These are phyloP conservation scores for Neomicropteryx cornuta DNA, from an alignment of 1,140 invertebrate species.

Conservation along the genomic window DNA sequence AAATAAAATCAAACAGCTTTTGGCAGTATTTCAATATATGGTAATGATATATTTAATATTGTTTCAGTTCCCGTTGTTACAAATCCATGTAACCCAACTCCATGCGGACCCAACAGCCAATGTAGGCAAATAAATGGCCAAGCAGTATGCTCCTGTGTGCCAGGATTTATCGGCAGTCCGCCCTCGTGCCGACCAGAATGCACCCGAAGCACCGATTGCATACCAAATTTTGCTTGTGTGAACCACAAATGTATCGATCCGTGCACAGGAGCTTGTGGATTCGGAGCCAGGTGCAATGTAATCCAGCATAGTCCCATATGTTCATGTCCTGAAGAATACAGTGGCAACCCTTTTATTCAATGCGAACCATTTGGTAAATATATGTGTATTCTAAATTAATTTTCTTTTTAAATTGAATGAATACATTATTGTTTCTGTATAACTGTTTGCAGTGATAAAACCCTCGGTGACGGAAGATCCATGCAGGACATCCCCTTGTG, in stretches of 20 bases:
- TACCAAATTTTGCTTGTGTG: conserved; percentile 67
- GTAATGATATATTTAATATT: too few relatives aligned
- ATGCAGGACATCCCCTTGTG: conserved; percentile 64
- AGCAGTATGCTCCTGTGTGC: conserved; percentile 62
- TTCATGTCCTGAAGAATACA: conserved; percentile 55
- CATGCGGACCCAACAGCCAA: conserved; percentile 73
- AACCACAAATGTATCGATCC: conserved; percentile 76
- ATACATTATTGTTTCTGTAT: conserved; percentile 20
- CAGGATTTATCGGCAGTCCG: conserved; percentile 57
- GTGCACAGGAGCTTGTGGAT: conserved; percentile 73
- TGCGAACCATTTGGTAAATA: conserved; percentile 3
- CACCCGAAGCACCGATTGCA: conserved; percentile 67
- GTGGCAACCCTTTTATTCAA: conserved; percentile 74
- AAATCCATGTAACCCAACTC: conserved; percentile 67
- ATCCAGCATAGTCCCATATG: conserved; percentile 71
- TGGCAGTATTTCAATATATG: too few relatives aligned
- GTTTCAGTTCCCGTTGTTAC: too few relatives aligned
- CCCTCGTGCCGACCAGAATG: conserved; percentile 71
- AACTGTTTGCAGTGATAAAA: conserved; percentile 11
- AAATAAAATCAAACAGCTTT: too few relatives aligned
- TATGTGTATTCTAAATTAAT: conserved; percentile 13
- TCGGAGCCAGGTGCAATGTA: conserved; percentile 65
- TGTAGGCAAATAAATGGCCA: conserved; percentile 64
- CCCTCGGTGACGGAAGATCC: conserved; percentile 40
- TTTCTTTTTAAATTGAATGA: not conserved